A percentile compares a stretch with the other conserved stretches of the same genome.
These are phyloP conservation scores for Gallinago stenura DNA, from an alignment of 2,797 vertebrate genomes.

Conservation along the genomic window DNA sequence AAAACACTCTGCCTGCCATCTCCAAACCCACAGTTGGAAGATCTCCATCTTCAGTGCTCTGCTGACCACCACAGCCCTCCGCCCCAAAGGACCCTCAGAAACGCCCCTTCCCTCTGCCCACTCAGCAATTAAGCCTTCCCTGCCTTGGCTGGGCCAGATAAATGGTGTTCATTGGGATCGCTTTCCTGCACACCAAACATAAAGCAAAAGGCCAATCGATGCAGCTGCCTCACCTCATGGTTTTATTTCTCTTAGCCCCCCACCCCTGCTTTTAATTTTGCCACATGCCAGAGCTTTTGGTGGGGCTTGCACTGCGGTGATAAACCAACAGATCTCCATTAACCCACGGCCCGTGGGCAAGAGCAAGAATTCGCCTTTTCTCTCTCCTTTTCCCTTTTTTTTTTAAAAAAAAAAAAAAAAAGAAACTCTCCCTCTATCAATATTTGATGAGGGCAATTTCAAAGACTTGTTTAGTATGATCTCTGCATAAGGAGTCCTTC, in stretches of 20 bases:
- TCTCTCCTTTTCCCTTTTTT: not conserved
- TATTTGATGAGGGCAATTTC: slow-evolving; percentile 85
- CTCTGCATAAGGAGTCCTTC: slow-evolving; percentile 81
- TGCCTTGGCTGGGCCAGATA: not conserved
- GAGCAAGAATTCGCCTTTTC: slow-evolving; percentile 15
- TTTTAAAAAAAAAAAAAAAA: not conserved
- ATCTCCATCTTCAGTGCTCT: not conserved
- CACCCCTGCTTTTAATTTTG: not conserved
- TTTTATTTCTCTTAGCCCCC: not conserved
- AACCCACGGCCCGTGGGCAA: not conserved
- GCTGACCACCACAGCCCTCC: not conserved
- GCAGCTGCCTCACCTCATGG: not conserved
- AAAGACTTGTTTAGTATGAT: slow-evolving; percentile 85
- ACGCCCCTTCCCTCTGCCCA: rapidly evolving
- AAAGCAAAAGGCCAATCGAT: slow-evolving; percentile 20
- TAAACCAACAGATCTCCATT: slow-evolving; percentile 39
- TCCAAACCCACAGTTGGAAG: not conserved
- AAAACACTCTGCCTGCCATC: rapidly evolving
- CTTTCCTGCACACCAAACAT: slow-evolving; percentile 6
- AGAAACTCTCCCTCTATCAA: slow-evolving; percentile 75
- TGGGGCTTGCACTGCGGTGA: not conserved
- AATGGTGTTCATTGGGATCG: slow-evolving; percentile 16
- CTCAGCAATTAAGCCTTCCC: slow-evolving; percentile 1
- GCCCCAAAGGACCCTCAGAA: not conserved
- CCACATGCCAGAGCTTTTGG: not conserved